phyloP scores from a whole-genome alignment of 2,113 vertebrate species.

The Bos indicus region DNA sequence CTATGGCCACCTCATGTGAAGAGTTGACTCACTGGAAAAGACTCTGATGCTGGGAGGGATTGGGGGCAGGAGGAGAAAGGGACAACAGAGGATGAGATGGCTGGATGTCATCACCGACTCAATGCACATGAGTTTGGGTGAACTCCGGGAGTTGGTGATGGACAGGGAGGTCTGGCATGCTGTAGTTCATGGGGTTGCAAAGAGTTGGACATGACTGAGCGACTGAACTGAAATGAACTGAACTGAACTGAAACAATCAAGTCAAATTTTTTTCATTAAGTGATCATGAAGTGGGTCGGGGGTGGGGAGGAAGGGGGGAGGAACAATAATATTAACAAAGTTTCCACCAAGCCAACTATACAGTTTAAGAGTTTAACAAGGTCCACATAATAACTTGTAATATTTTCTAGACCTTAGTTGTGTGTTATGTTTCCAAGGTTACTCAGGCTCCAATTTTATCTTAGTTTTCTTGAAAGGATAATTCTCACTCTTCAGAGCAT shows the following conservation, averaged over 20 bases:
- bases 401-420: background rate
- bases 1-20: too few species aligned
- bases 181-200: too few species aligned
- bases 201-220: too few species aligned
- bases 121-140: too few species aligned
- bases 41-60: too few species aligned
- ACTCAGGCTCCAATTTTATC: background rate
- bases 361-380: background rate
- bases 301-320: rapidly evolving
- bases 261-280: background rate
- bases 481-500: background rate
- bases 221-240: too few species aligned
- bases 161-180: too few species aligned
- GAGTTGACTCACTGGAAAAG: too few species aligned
- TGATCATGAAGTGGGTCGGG: background rate
- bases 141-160: too few species aligned
- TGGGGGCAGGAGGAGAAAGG: too few species aligned
- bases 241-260: background rate
- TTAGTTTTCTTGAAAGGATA: conserved; percentile 9
- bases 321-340: background rate
- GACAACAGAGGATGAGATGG: too few species aligned
- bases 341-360: background rate
- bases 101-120: too few species aligned
- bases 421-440: background rate
- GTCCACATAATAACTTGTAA: background rate